phyloP scores from a whole-genome alignment of 2,888 invertebrate genomes.

The Ophion slaviceki region DNA sequence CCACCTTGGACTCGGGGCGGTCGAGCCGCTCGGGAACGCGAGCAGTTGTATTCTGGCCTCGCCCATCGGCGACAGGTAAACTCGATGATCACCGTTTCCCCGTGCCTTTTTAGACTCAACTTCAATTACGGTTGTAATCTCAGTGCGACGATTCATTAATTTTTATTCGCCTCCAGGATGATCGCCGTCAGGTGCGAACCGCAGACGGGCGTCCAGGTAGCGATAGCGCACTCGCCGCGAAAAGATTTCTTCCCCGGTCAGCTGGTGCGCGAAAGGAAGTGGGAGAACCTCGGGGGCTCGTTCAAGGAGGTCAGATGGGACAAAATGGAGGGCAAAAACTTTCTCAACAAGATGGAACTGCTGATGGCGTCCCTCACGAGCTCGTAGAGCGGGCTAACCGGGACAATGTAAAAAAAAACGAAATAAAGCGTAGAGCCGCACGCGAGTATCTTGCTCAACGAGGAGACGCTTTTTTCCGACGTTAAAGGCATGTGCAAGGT shows the following conservation, averaged over 20 bases:
- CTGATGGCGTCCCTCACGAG: constrained; percentile 95
- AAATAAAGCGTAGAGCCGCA: not conserved
- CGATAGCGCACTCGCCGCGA: constrained; percentile 94
- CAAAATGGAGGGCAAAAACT: constrained; percentile 98
- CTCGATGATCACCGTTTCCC: not conserved
- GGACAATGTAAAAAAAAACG: constrained; percentile 12
- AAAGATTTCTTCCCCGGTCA: constrained; percentile 95
- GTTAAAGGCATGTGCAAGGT: not conserved
- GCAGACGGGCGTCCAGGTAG: constrained; percentile 94
- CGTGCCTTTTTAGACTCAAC: not conserved
- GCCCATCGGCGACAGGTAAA: constrained; percentile 90
- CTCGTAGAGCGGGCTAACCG: constrained; percentile 84
- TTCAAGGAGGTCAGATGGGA: constrained; percentile 96
- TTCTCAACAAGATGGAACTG: constrained; percentile 97
- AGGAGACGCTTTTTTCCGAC: not conserved
- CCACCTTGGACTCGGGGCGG: constrained; percentile 94
- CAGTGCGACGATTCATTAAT: not conserved
- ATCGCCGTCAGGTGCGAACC: constrained; percentile 96
- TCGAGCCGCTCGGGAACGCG: constrained; percentile 96
- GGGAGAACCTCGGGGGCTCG: constrained; percentile 97
- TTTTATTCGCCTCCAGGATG: constrained; percentile 85
- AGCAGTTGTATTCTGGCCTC: constrained; percentile 96
- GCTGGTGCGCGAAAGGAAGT: constrained; percentile 94
- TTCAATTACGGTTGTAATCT: too few relatives aligned
- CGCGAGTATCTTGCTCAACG: constrained; percentile 27